These are phyloP conservation scores for Suricata suricatta DNA, from an alignment of 2,113 vertebrate species.

Conservation along the genomic window DNA sequence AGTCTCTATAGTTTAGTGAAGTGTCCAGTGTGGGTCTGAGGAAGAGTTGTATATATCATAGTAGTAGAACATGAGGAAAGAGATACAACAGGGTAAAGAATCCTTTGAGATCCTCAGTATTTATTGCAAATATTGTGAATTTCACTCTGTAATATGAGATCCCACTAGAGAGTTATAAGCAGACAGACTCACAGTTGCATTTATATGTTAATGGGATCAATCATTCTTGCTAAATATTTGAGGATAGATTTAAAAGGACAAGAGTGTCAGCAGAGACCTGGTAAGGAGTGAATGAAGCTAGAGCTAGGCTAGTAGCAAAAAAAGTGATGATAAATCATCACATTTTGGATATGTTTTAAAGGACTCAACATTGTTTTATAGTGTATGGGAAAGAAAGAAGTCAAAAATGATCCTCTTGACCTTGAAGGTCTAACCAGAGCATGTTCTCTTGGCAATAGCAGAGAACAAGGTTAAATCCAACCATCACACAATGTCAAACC, in stretches of 20 bases:
- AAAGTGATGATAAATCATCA: background rate
- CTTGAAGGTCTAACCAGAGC: background rate
- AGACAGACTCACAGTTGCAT: background rate
- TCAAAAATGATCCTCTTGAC: no score
- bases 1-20: background rate
- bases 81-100: background rate
- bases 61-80: background rate
- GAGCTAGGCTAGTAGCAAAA: background rate
- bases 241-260: background rate
- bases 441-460: background rate
- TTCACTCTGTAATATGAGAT: background rate
- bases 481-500: background rate
- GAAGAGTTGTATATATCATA: background rate
- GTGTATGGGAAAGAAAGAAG: background rate
- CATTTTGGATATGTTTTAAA: background rate
- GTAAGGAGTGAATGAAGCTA: background rate
- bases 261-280: background rate
- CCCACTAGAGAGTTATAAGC: background rate
- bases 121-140: background rate
- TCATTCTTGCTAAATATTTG: background rate
- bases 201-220: background rate
- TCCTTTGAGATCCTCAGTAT: background rate
- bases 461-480: background rate
- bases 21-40: background rate
- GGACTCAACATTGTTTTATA: background rate